phyloP scores from a whole-genome alignment of 64 coral and sea anemone genomes.

The Orbicella faveolata region DNA sequence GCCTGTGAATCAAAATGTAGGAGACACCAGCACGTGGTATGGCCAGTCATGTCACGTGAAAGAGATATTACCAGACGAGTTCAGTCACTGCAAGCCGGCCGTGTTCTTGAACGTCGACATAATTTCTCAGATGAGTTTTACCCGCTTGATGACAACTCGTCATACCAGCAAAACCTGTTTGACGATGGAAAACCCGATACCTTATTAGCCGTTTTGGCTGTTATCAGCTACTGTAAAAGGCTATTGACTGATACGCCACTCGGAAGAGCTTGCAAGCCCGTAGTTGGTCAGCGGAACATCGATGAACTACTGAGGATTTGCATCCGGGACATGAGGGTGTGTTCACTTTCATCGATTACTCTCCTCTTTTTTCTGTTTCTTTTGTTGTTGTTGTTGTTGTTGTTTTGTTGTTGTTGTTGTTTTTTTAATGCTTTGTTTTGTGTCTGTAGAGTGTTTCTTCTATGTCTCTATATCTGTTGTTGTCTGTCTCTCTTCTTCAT shows the following conservation, averaged over 20 bases:
- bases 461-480: not conserved
- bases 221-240: constrained; percentile 56
- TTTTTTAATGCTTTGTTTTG: not conserved
- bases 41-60: constrained; percentile 10
- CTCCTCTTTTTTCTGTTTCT: not conserved
- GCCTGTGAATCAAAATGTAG: not conserved
- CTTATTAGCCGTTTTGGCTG: constrained; percentile 8
- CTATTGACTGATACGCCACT: constrained; percentile 45
- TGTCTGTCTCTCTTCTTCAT: not conserved
- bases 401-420: not conserved
- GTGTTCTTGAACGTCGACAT: not conserved
- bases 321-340: not conserved
- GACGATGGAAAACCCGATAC: not conserved
- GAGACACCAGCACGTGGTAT: not conserved
- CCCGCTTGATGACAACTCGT: not conserved
- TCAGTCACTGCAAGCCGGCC: not conserved
- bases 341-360: not conserved
- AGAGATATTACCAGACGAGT: constrained; percentile 7
- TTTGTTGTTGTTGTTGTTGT: not conserved
- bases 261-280: constrained; percentile 1
- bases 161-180: not conserved
- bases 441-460: not conserved
- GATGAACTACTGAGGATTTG: constrained; percentile 2
- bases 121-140: not conserved
- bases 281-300: not conserved